A percentile compares a stretch with the other conserved stretches of the same genome.
These are phyloP conservation scores for Crocuta crocuta DNA, from an alignment of 2,113 vertebrate genomes.

Conservation along the genomic window DNA sequence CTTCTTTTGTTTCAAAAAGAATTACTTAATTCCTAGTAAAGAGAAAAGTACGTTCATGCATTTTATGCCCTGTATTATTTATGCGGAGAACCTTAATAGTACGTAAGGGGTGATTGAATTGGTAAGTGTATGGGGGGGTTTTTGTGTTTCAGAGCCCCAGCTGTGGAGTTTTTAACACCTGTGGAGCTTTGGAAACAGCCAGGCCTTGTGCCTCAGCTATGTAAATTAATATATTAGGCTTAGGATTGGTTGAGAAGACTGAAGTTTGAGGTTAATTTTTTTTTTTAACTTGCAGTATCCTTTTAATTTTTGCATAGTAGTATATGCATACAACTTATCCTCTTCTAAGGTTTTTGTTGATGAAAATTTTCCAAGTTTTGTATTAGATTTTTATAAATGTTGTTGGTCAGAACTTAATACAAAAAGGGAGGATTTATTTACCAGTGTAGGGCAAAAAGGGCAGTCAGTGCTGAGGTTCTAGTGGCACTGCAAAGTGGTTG, in stretches of 20 bases:
- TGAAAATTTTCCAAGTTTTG: conserved; percentile 34
- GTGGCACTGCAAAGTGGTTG: background rate
- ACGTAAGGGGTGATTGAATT: background rate
- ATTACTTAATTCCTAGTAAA: background rate
- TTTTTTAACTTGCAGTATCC: background rate
- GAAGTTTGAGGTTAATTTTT: conserved; percentile 5
- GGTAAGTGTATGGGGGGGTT: background rate
- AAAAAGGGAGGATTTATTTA: background rate
- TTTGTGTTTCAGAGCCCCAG: background rate
- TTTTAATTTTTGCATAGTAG: conserved; percentile 20
- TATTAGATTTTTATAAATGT: background rate
- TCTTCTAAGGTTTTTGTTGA: background rate
- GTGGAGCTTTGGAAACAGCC: background rate
- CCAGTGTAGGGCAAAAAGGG: background rate
- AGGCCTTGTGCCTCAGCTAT: background rate
- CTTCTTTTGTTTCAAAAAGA: background rate
- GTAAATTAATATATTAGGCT: background rate
- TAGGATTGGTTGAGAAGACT: conserved; percentile 14
- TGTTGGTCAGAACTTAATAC: background rate
- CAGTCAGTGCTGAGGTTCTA: background rate
- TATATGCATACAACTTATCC: background rate
- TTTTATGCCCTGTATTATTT: background rate
- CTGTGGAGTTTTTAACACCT: conserved; percentile 38
- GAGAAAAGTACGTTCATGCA: background rate
- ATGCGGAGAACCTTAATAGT: background rate